These are phyloP conservation scores for Drosophila sechellia DNA, from an alignment of 1,140 invertebrate species.

Conservation along the genomic window DNA sequence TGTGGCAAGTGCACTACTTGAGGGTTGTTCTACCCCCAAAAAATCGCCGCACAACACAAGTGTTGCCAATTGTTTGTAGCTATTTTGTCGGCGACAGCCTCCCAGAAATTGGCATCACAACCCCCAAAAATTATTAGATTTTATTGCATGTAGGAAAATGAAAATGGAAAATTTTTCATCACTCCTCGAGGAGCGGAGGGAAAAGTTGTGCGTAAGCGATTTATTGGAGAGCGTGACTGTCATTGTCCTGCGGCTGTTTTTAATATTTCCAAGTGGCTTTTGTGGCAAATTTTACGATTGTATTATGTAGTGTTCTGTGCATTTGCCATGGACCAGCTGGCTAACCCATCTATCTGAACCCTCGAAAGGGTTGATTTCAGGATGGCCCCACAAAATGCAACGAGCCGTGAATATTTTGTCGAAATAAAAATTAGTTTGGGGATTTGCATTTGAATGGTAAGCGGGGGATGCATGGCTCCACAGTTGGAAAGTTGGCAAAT, in stretches of 20 bases:
- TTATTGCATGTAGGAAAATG: constrained; percentile 66
- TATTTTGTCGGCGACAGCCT: constrained; percentile 58
- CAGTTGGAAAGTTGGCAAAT: constrained; percentile 57
- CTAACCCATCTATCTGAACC: constrained; percentile 13
- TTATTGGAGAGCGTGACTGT: constrained; percentile 54
- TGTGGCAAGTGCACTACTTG: constrained; percentile 61
- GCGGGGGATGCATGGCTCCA: constrained; percentile 12
- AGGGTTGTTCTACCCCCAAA: constrained; percentile 52
- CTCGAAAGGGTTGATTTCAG: constrained; percentile 44
- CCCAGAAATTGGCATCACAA: constrained; percentile 30
- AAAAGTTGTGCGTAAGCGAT: constrained; percentile 61
- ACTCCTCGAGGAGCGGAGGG: constrained; percentile 15
- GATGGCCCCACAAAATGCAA: constrained; percentile 48
- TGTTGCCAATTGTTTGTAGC: constrained; percentile 81
- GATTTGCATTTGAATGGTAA: constrained; percentile 76
- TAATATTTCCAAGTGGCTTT: constrained; percentile 80
- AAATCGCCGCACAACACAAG: constrained; percentile 57
- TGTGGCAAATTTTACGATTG: constrained; percentile 54
- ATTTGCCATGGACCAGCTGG: constrained; percentile 57
- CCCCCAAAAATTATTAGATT: constrained; percentile 74
- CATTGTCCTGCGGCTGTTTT: constrained; percentile 57
- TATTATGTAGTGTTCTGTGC: constrained; percentile 32
- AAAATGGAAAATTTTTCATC: constrained; percentile 73
- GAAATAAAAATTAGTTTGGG: constrained; percentile 79
- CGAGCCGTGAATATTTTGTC: constrained; percentile 69